Evolutionary conservation across 2,888 invertebrate species (phyloP), one percentile per base, ranked within the genome.

Genomic region (Drosophila anceps): DNA sequence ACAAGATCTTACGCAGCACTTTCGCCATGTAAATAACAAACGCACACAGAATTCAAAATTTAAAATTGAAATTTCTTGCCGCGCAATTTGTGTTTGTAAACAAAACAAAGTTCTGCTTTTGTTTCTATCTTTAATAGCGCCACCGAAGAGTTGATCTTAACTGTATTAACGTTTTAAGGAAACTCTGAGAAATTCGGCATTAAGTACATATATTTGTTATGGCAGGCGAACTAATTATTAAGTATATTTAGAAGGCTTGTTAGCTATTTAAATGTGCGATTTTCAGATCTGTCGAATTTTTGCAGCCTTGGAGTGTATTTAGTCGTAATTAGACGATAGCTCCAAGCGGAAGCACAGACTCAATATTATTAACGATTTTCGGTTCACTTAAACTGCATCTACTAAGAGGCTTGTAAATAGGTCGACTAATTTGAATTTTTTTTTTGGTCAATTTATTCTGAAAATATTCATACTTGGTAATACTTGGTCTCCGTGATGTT

Each of bases 71-170:
- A 75, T 66, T 60, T 73, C 69, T 73, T 81, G 50, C 70, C 73
- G 64, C 69, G 64, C 69, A 68, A 51, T 67, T 76, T 70, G 58
- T 67, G 69, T 62, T 78, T 84, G 73, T 87, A 81, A 82, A 84
- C 82, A 87, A 77, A 84, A 31, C 29, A 87, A 78, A 81, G 29
- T 9, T 53, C 29, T 55, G 69, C 46, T 55, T 65, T 50, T 39
- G 41, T 8, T 63, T 59, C 27, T 54, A 53, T 54, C 39, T 29
- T 18, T 18, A 48, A 24, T 7, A 12, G 41, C 37, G 43, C 29
- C 37, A 37, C 6, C 7, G n/a, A 41, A 10, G 20, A 5, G 5
- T 12, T n/a, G n/a, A n/a, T 41, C 24, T 4, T 24, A 24, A 50
- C 8, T 33, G 20, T 20, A 27, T 50, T 50, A 35, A 13, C 13